Evolutionary conservation across 2,113 vertebrate genomes (phyloP).

Genomic region (Amphiprion ocellaris): DNA sequence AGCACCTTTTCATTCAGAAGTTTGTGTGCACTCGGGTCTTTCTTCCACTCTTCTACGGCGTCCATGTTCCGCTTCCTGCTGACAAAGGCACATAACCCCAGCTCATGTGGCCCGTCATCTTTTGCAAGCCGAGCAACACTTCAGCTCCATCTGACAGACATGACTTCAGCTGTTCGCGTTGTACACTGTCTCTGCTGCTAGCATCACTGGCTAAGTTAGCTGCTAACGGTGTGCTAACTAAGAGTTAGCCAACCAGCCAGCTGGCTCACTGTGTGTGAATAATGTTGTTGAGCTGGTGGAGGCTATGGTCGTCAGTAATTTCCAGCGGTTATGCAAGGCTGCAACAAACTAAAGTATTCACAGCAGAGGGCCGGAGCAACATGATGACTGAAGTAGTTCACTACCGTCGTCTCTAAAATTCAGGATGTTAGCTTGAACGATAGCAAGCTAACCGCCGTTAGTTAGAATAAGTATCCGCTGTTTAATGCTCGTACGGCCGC

Average conservation of each 20-base stretch:
- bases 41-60: conserved; percentile 72
- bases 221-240: conserved; percentile 20
- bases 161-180: conserved; percentile 12
- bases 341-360: neutral
- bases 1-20: conserved; percentile 68
- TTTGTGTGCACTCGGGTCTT: conserved; percentile 61
- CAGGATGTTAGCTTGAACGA: neutral
- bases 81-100: conserved; percentile 55
- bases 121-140: conserved; percentile 41
- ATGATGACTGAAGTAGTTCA: neutral
- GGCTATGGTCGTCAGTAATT: neutral
- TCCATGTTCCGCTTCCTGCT: conserved; percentile 82
- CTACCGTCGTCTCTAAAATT: neutral
- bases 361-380: neutral
- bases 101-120: conserved; percentile 58
- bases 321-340: neutral
- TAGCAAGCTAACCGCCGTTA: conserved; percentile 28
- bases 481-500: neutral
- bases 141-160: conserved; percentile 59
- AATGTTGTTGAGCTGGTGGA: conserved; percentile 17
- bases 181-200: conserved; percentile 4
- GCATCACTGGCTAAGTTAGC: conserved; percentile 46
- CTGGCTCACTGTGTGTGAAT: conserved; percentile 24
- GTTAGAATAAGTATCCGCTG: neutral
- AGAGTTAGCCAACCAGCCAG: neutral